A percentile compares a stretch with the other conserved stretches of the same genome.
phyloP scores from a whole-genome alignment of 2,113 vertebrate species.

The Sinosuthora webbiana region DNA sequence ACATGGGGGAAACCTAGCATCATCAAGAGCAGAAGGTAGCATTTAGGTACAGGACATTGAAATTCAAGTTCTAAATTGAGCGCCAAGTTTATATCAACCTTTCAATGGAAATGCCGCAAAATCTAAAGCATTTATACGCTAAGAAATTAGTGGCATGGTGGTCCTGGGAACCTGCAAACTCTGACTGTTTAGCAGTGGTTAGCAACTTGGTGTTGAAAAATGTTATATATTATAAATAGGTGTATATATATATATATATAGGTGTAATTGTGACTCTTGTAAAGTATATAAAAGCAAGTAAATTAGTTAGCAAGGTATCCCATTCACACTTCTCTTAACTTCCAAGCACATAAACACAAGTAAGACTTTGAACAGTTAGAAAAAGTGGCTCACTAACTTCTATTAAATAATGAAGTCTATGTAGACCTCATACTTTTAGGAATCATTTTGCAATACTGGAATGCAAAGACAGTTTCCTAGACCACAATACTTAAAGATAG shows the following conservation, averaged over 20 bases:
- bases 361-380: neutral
- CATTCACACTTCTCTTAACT: neutral
- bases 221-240: neutral
- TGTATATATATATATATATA: neutral
- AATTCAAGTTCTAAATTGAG: neutral
- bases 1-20: neutral
- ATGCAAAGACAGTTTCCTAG: neutral
- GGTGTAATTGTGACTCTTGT: neutral
- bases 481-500: neutral
- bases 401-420: neutral
- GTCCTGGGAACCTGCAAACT: neutral
- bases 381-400: neutral
- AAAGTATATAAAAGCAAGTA: neutral
- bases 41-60: neutral
- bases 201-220: neutral
- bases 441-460: neutral
- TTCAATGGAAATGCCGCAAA: neutral
- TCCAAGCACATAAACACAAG: neutral
- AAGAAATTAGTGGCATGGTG: neutral
- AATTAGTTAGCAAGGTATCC: neutral
- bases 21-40: neutral
- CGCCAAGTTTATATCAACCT: neutral
- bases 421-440: neutral
- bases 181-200: neutral
- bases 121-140: neutral